Conservation (phyloP, 2,113 vertebrate species). For the Cynopterus brachyotis region DNA sequence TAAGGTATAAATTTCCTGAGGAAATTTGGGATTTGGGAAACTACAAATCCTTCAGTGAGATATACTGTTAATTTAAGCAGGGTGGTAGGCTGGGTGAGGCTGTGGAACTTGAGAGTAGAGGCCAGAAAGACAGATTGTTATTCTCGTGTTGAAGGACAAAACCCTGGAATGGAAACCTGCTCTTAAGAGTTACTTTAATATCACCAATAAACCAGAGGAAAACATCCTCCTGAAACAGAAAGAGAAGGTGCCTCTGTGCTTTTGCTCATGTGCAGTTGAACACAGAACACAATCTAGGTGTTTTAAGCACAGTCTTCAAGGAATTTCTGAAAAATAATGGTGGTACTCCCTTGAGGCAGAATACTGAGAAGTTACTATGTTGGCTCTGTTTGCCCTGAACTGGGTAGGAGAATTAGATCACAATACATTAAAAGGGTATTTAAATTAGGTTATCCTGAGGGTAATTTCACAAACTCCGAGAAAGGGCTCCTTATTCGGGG, state of each 20-base stretch:
- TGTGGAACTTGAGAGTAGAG: not conserved
- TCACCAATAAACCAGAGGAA: not conserved
- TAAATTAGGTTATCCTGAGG: not conserved
- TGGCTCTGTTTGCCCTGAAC: not conserved
- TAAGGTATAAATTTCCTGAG: not conserved
- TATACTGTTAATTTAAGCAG: not conserved
- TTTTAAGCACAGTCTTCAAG: not conserved
- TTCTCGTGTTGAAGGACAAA: not conserved
- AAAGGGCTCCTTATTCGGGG: not conserved
- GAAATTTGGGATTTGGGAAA: not conserved
- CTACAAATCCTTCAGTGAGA: not conserved
- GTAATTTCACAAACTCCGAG: not conserved
- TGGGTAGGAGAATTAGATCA: not conserved
- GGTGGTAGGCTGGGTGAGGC: not conserved
- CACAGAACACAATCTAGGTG: not conserved
- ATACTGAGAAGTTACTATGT: not conserved
- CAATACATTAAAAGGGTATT: not conserved
- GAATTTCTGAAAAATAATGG: slow-evolving; percentile 2
- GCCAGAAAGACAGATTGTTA: not conserved
- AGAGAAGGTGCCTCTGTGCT: not conserved
- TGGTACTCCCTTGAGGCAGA: not conserved
- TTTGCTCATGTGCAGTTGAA: not conserved
- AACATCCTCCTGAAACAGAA: not conserved
- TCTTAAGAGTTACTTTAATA: not conserved
- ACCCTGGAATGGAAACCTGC: not conserved